These are phyloP conservation scores for Pithys albifrons DNA, from an alignment of 2,113 vertebrate genomes.

Conservation along the genomic window DNA sequence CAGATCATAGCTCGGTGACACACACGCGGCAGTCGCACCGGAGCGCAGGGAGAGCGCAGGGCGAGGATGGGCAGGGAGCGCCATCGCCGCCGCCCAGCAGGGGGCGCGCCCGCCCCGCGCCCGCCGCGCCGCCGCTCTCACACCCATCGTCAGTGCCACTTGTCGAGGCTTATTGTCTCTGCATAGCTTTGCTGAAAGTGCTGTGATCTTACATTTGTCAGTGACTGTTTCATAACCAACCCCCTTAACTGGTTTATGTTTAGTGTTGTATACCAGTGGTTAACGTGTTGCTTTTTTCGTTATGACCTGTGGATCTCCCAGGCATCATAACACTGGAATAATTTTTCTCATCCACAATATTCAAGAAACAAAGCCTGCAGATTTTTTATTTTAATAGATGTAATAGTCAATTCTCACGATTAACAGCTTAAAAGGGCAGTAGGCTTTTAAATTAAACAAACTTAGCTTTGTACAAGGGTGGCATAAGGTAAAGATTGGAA, in stretches of 20 bases:
- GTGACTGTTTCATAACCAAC: neutral
- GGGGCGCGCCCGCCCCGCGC: neutral
- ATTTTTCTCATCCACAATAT: neutral
- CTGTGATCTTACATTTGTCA: neutral
- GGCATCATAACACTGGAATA: neutral
- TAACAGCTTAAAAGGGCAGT: neutral
- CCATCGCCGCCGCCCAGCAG: neutral
- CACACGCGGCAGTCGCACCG: no score
- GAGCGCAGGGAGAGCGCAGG: no score
- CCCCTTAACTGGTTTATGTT: neutral
- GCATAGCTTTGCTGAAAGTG: neutral
- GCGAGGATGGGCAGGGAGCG: no score
- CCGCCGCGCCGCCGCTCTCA: neutral
- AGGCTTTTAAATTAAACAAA: neutral
- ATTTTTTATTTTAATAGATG: neutral
- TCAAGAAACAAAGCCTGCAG: neutral
- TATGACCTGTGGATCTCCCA: neutral
- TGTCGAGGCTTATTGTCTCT: neutral
- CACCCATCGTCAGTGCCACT: accelerated
- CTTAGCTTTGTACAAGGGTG: neutral
- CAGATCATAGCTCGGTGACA: accelerated
- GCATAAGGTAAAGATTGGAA: neutral
- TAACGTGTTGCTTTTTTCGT: neutral
- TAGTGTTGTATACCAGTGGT: neutral
- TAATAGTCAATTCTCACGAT: neutral